These are phyloP conservation scores for Ochropacha duplaris DNA, from an alignment of 2,888 invertebrate species.

Conservation along the genomic window DNA sequence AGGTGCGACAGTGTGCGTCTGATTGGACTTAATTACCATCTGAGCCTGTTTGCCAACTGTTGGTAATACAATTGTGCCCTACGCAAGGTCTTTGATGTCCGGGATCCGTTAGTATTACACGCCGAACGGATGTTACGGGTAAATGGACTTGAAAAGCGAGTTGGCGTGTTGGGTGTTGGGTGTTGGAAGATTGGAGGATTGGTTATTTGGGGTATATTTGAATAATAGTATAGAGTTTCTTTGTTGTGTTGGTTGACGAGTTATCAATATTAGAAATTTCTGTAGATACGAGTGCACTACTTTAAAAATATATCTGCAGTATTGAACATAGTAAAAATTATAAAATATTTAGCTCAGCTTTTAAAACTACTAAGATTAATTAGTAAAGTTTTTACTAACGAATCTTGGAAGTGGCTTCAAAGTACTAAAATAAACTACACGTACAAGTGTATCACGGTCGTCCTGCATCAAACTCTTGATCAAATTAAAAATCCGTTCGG, in stretches of 20 bases:
- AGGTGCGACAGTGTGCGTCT: conserved; percentile 78
- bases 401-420: background rate
- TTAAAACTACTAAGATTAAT: no score
- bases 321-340: no score
- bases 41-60: conserved; percentile 54
- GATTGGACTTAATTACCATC: conserved; percentile 85
- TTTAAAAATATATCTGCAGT: no score
- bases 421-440: background rate
- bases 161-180: conserved; percentile 9
- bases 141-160: conserved; percentile 16
- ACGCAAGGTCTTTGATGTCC: conserved; percentile 35
- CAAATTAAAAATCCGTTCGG: conserved; percentile 55
- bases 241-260: background rate
- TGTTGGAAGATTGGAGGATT: conserved; percentile 1
- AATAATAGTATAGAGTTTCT: conserved; percentile 16
- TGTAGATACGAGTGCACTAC: no score
- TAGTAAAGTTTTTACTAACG: background rate
- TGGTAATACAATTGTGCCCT: conserved; percentile 41
- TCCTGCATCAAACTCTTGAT: conserved; percentile 36
- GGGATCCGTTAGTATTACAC: conserved; percentile 23
- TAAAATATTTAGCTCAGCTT: no score
- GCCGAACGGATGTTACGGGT: conserved; percentile 24
- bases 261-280: background rate
- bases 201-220: background rate
- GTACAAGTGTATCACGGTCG: conserved; percentile 14